Evolutionary conservation across 2,113 vertebrate species (phyloP).

Genomic region (Phyllostomus discolor): DNA sequence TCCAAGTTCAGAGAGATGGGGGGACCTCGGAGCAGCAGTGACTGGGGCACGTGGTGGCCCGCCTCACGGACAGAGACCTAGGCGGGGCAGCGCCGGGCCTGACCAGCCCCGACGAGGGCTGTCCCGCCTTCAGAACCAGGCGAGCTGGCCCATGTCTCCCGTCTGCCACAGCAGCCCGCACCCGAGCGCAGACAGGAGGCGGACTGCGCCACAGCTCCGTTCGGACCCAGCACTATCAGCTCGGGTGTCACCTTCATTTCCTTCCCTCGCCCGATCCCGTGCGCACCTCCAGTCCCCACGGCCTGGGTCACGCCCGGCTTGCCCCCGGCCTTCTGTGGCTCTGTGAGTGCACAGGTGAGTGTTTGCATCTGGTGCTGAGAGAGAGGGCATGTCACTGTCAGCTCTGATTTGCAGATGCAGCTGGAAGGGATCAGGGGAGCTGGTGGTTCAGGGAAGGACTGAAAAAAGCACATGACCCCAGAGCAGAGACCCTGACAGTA

Average conservation of each 20-base stretch:
- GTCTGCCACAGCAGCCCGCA: neutral
- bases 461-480: neutral
- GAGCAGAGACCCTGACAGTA: too few species aligned
- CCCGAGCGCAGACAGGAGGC: neutral
- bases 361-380: neutral
- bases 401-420: neutral
- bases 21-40: rapidly evolving
- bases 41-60: neutral
- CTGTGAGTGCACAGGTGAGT: too few species aligned
- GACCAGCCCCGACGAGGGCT: neutral
- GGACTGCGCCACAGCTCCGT: neutral
- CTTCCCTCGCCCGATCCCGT: neutral
- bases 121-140: neutral
- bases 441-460: neutral
- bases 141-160: neutral
- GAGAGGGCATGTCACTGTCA: neutral
- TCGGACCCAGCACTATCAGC: neutral
- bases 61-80: neutral
- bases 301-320: neutral
- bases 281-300: neutral
- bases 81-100: neutral
- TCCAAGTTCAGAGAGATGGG: neutral
- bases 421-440: neutral
- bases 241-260: neutral
- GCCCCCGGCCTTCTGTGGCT: too few species aligned